These are phyloP conservation scores for Catagonus wagneri DNA, from an alignment of 2,113 vertebrate genomes.

Conservation along the genomic window DNA sequence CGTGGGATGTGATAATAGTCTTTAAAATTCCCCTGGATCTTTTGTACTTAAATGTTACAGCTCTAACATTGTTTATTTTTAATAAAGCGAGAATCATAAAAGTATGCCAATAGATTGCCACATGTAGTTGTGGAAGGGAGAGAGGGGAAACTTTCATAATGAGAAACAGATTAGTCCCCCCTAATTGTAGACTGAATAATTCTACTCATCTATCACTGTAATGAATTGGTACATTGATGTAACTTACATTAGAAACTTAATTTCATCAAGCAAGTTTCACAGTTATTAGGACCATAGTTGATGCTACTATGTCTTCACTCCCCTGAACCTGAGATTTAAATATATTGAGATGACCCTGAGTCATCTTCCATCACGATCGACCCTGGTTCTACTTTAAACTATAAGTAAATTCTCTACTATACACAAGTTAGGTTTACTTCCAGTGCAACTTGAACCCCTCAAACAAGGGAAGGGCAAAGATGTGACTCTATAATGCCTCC, in stretches of 20 bases:
- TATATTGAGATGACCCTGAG: background rate
- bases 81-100: slow-evolving; percentile 29
- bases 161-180: slow-evolving; percentile 11
- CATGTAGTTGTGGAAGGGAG: background rate
- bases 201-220: background rate
- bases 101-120: background rate
- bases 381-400: background rate
- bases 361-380: background rate
- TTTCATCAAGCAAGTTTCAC: background rate
- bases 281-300: background rate
- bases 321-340: background rate
- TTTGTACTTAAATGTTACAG: slow-evolving; percentile 16
- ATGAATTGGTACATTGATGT: background rate
- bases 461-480: background rate
- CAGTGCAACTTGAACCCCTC: background rate
- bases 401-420: background rate
- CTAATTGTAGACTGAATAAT: slow-evolving; percentile 42
- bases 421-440: background rate
- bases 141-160: background rate
- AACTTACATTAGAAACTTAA: slow-evolving; percentile 23
- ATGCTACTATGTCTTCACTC: background rate
- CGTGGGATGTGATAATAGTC: slow-evolving; percentile 39
- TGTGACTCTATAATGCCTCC: background rate
- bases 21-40: slow-evolving; percentile 43
- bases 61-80: slow-evolving; percentile 39